Conservation (phyloP, 2,113 vertebrate genomes). For the Pseudopipra pipra region DNA sequence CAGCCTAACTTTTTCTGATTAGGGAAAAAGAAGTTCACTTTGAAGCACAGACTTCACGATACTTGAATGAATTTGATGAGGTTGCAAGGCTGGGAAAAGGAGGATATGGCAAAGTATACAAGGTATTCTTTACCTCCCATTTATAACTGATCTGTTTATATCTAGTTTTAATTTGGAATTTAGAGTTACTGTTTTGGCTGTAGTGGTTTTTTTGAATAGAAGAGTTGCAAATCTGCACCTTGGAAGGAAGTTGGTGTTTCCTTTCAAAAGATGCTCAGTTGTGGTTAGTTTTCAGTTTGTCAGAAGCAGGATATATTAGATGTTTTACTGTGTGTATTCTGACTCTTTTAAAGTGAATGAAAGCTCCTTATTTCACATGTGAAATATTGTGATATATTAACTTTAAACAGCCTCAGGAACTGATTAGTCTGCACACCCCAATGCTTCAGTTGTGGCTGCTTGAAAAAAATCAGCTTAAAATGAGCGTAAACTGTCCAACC, state of each 20-base stretch:
- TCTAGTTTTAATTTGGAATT: background rate
- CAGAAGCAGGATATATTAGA: background rate
- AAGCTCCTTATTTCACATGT: background rate
- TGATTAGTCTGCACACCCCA: background rate
- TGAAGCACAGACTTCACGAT: slow-evolving; percentile 92
- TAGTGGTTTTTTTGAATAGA: background rate
- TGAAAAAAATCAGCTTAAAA: background rate
- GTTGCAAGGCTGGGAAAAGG: slow-evolving; percentile 87
- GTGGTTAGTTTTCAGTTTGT: background rate
- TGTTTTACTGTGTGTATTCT: background rate
- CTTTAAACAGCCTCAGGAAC: background rate
- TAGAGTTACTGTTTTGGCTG: background rate
- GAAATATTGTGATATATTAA: background rate
- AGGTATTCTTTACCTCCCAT: slow-evolving; percentile 73
- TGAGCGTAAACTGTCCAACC: background rate
- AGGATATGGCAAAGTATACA: slow-evolving; percentile 93
- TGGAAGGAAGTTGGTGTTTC: background rate
- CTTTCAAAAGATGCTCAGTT: background rate
- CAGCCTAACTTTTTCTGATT: background rate
- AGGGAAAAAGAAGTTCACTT: slow-evolving; percentile 86
- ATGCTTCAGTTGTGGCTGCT: background rate
- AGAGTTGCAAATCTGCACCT: background rate
- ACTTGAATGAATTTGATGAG: slow-evolving; percentile 95
- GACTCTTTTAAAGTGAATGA: background rate
- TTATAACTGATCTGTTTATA: background rate